Base-by-base conservation (phyloP, 2,113 vertebrate species). In the Enhydra lutris region DNA sequence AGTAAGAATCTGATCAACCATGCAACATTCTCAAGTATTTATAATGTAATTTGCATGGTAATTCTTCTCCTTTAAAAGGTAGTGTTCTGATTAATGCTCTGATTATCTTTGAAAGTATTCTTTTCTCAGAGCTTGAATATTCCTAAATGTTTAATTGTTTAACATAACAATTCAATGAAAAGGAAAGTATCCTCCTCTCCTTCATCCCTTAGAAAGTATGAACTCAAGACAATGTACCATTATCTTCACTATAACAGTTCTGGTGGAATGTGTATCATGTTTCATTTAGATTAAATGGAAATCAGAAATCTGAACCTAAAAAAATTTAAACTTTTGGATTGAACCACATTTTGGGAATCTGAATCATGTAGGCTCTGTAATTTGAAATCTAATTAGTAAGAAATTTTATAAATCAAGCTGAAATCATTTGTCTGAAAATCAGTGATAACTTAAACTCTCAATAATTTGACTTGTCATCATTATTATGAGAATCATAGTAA, bases 231-330 rank as follows among this genome's bases (percentile, higher is more conserved):
- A 76, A 8, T 67, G 17, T 45, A 42, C 14, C 13, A 20, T 69
- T 94, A 50, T 50, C 67, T 36, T 95, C 36, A 80, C 17, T 65
- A 2, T 65, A 85, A 21, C 2, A 47, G 15, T 34, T 17, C 15
- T 85, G 18, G 36, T 24, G 15, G 6, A 42, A 42, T 42, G 6
- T 47, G 26, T 34, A 65, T 86, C 23, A 47, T 87, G 31, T 63
- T 71, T 85, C 63, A 47, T 85, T 95, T 90, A 71, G 11, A 88
- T 76, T 31, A 92, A 91, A 93, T 65, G 17, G 31, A 95, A 74
- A 88, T 81, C n/a, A 86, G 29, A 81, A 81, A 84, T 23, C 18
- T 94, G 14, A 89, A 55, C 2, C 14, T 42, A 91, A 55, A 55
- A 55, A 55, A 55, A 91, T 81, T 9, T 73, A 91, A 94, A 94